Evolutionary conservation across 64 coral and sea anemone species (phyloP).

Genomic region (Cladopsammia gracilis): DNA sequence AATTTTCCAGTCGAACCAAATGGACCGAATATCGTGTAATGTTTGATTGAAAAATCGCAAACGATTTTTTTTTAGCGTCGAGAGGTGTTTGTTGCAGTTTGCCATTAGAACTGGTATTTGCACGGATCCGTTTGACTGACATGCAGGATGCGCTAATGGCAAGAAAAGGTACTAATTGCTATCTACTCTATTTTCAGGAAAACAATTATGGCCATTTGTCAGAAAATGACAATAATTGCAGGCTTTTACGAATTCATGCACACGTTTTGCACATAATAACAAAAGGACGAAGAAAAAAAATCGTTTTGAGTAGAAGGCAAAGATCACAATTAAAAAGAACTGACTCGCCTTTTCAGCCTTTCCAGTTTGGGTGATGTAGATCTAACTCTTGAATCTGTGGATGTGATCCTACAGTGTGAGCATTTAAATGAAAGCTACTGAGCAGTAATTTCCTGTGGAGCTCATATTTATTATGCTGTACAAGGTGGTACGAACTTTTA

Average conservation of each 20-base stretch:
- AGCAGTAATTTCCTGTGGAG: too few species aligned
- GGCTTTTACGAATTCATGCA: neutral
- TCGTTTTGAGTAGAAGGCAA: too few species aligned
- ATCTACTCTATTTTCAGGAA: slow-evolving; percentile 11
- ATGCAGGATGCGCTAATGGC: slow-evolving; percentile 21
- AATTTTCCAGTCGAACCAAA: too few species aligned
- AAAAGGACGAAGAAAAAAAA: neutral
- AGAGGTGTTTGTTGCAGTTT: neutral
- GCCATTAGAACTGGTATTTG: slow-evolving; percentile 15
- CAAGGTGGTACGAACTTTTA: too few species aligned
- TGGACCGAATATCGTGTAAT: neutral
- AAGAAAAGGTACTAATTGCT: slow-evolving; percentile 31
- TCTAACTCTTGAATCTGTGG: too few species aligned
- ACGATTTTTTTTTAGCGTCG: too few species aligned
- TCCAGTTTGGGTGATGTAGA: too few species aligned
- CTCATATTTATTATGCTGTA: too few species aligned
- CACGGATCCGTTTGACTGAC: neutral
- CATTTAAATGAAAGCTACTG: too few species aligned
- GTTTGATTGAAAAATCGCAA: neutral
- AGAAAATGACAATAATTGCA: slow-evolving; percentile 45
- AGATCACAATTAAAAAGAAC: too few species aligned
- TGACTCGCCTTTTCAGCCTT: too few species aligned
- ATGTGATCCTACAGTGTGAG: too few species aligned
- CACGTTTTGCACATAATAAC: neutral
- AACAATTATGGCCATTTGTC: slow-evolving; percentile 47